phyloP scores from a whole-genome alignment of 1,140 invertebrate genomes.

The Pissodes strobi region DNA sequence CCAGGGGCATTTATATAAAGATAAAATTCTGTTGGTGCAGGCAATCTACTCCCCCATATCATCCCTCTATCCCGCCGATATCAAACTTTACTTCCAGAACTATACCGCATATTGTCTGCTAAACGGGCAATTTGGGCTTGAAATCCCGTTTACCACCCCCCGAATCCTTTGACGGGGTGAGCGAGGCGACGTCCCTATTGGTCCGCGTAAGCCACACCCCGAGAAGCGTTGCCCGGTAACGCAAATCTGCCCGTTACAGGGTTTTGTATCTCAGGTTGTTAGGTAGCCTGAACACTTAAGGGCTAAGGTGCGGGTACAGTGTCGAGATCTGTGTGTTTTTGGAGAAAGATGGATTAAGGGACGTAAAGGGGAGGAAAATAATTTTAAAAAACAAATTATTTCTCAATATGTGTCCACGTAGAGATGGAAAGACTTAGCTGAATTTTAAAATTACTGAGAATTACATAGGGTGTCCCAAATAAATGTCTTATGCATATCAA shows the following conservation, averaged over 20 bases:
- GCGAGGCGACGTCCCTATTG: conserved; percentile 25
- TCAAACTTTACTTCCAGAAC: conserved; percentile 45
- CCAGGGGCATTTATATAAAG: too few species aligned
- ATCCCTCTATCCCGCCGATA: conserved; percentile 7
- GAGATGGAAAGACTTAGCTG: too few species aligned
- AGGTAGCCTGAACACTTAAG: conserved; percentile 1
- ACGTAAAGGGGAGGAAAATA: too few species aligned
- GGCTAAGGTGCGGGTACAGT: neutral
- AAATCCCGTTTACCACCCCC: conserved; percentile 34
- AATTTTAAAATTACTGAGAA: too few species aligned
- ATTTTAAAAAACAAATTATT: too few species aligned
- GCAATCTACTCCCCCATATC: conserved; percentile 14
- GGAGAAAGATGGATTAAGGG: too few species aligned
- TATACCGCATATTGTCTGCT: conserved; percentile 49
- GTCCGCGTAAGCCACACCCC: conserved; percentile 29
- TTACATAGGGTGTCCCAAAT: too few species aligned
- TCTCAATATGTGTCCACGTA: too few species aligned
- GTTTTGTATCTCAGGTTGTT: conserved; percentile 21
- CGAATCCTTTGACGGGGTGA: conserved; percentile 28
- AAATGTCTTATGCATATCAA: too few species aligned
- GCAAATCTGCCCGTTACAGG: conserved; percentile 32
- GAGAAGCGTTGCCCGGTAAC: conserved; percentile 37
- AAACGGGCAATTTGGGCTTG: conserved; percentile 45
- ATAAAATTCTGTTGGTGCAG: too few species aligned
- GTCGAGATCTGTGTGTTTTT: too few species aligned